phyloP scores from a whole-genome alignment of 2,888 invertebrate species.

The Xylocampa areola region DNA sequence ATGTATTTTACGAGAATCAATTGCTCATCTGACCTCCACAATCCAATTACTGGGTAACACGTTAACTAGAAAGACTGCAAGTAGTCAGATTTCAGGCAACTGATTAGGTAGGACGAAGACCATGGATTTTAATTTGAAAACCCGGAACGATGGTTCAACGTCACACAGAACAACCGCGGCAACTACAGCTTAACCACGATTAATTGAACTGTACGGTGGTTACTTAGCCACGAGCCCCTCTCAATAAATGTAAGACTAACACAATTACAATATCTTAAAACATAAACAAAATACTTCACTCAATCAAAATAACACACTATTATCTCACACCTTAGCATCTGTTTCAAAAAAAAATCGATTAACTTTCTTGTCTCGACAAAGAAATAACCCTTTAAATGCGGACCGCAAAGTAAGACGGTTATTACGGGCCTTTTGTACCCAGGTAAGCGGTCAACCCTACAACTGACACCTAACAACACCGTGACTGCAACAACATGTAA shows the following conservation, averaged over 20 bases:
- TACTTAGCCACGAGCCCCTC: too few relatives aligned
- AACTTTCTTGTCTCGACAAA: constrained; percentile 69
- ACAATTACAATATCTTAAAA: constrained; percentile 29
- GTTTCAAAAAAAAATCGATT: constrained; percentile 55
- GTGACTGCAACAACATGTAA: constrained; percentile 80
- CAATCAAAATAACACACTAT: constrained; percentile 25
- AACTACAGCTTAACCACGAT: too few relatives aligned
- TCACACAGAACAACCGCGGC: too few relatives aligned
- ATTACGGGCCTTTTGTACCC: constrained; percentile 66
- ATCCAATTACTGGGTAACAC: too few relatives aligned
- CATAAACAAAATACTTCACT: constrained; percentile 4
- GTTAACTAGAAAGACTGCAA: too few relatives aligned
- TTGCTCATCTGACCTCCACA: too few relatives aligned
- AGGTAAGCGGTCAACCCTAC: constrained; percentile 85
- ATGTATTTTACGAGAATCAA: too few relatives aligned
- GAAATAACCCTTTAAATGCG: constrained; percentile 73
- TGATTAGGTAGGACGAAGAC: too few relatives aligned
- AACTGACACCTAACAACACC: constrained; percentile 84
- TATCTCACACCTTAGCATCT: constrained; percentile 43
- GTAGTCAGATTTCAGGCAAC: too few relatives aligned
- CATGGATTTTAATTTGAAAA: too few relatives aligned
- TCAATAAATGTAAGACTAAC: neutral
- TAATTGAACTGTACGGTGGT: too few relatives aligned
- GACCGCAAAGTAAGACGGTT: constrained; percentile 69
- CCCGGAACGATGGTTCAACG: too few relatives aligned